Evolutionary conservation across 1,140 invertebrate species (phyloP).

Genomic region (Sinella curviseta): DNA sequence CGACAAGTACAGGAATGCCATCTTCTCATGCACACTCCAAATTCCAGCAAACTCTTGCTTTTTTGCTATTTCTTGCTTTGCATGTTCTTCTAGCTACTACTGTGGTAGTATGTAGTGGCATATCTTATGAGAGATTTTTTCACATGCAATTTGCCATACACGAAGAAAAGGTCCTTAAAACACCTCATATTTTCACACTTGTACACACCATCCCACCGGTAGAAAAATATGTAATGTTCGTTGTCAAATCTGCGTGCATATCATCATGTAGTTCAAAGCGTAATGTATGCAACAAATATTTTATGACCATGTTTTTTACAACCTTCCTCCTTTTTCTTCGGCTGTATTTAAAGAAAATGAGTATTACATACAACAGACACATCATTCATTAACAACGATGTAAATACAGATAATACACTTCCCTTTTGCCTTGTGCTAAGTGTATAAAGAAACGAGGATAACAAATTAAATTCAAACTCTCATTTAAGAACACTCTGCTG

Average conservation of each 20-base stretch:
- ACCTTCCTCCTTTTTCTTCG: neutral
- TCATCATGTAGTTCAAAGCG: too few species aligned
- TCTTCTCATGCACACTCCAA: neutral
- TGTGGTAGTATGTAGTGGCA: neutral
- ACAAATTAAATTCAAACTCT: too few species aligned
- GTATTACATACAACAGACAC: neutral
- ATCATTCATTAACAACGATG: neutral
- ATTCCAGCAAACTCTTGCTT: neutral
- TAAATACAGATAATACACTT: too few species aligned
- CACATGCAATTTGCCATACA: too few species aligned
- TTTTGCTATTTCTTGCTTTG: neutral
- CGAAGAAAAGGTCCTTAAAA: too few species aligned
- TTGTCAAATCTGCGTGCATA: too few species aligned
- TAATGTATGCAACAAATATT: neutral
- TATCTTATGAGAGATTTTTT: too few species aligned
- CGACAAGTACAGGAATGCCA: slow-evolving; percentile 4
- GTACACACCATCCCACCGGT: neutral
- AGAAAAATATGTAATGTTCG: too few species aligned
- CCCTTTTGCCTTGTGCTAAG: too few species aligned
- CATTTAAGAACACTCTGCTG: too few species aligned
- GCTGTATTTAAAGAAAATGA: neutral
- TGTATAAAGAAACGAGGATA: too few species aligned
- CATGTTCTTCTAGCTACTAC: neutral
- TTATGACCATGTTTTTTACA: neutral
- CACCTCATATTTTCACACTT: neutral